Base-by-base conservation (phyloP, 2,888 invertebrate genomes). In the Lumbricus terrestris region DNA sequence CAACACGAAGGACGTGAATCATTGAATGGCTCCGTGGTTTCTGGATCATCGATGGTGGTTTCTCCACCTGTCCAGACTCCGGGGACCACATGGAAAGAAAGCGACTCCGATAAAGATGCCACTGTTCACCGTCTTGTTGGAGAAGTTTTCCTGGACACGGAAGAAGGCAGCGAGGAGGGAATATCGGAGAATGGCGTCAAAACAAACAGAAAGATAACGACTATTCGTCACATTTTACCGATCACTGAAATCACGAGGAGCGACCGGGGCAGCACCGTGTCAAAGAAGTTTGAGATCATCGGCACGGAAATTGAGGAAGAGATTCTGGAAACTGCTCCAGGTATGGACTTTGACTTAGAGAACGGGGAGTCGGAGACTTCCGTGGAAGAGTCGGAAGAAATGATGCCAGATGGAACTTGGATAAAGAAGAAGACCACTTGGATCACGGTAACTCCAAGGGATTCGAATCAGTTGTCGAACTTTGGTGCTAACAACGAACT, bases 331-430 rank as follows among this genome's bases (percentile, higher is more conserved):
- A 23, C 91, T 40, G 33, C 90, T 5, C 90, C 89, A 6, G 92
- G 91, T 54, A 89, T 91, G 35, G 40, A 33, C 23, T 54, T 89
- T 35, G 90, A 91, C 34, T 85, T 47, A 20, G 90, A 85, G 23
- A 42, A 90, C 40, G 34, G 89, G 8, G 90, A 90, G 88, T 90
- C 88, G 4, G 89, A 90, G 37, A 91, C 91, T 1, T 91, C 89
- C 18, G 91, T 91, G n/a, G 89, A 91, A 35, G 91, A 92, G 90
- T 90, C 88, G 18, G 90, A 91, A 29, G 92, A 92, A 42, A 90
- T 83, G 18, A 89, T 91, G 54, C 92, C 91, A n/a, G 89, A 89
- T 38, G 92, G 91, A 11, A 42, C 90, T 13, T 91, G 91, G 89
- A 69, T 91, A 37, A 90, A 69, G 33, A 88, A 82, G 29, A 91